Evolutionary conservation across 64 coral and sea anemone species (phyloP).

Genomic region (Stylophora pistillata): DNA sequence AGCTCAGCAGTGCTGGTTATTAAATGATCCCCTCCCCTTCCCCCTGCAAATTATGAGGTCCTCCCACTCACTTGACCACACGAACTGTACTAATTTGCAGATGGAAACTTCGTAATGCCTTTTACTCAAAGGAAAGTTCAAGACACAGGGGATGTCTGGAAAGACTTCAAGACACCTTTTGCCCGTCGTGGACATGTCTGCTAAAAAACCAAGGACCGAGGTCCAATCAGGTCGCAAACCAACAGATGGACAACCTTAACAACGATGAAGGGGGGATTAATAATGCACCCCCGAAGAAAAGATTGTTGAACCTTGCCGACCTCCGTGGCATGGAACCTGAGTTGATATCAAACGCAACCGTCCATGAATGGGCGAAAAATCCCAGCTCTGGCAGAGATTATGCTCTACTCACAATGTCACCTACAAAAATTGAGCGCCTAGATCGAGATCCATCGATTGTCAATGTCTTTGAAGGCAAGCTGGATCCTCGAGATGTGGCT

Average conservation of each 20-base stretch:
- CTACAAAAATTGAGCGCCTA: slow-evolving; percentile 51
- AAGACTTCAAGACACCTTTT: not conserved
- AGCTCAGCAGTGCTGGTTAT: too few relatives aligned
- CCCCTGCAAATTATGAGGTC: too few relatives aligned
- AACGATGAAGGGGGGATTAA: too few relatives aligned
- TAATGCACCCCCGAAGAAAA: not conserved
- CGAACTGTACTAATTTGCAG: not conserved
- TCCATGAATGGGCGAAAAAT: slow-evolving; percentile 35
- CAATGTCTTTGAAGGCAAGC: not conserved
- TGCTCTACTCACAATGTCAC: slow-evolving; percentile 52
- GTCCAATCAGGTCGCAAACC: not conserved
- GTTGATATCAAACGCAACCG: slow-evolving; percentile 63
- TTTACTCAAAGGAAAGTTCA: not conserved
- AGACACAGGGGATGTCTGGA: not conserved
- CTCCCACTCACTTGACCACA: too few relatives aligned
- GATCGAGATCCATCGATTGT: not conserved
- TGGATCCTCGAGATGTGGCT: slow-evolving; percentile 57
- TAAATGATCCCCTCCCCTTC: too few relatives aligned
- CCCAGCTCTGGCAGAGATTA: not conserved
- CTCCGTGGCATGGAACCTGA: slow-evolving; percentile 63
- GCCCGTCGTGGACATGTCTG: slow-evolving; percentile 1
- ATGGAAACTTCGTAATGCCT: not conserved
- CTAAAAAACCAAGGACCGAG: not conserved
- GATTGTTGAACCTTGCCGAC: slow-evolving; percentile 48
- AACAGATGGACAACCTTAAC: not conserved